Conservation (phyloP, 2,888 invertebrate species). For the Flexamia atlantica region DNA sequence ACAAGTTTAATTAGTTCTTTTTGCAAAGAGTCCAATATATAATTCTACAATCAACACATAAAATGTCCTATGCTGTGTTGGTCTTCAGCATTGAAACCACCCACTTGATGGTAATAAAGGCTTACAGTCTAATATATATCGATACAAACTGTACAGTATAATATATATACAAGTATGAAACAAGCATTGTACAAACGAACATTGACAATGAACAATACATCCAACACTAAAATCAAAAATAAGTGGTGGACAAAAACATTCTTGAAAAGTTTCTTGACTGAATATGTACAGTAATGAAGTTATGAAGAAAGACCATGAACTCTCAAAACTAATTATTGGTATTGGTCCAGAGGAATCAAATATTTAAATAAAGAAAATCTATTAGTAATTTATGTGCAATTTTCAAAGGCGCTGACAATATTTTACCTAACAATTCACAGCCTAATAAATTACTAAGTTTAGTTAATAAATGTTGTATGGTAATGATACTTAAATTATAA, state of each 20-base stretch:
- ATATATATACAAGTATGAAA: constrained; percentile 30
- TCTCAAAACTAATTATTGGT: not conserved
- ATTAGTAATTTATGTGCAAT: not conserved
- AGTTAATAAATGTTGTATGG: not conserved
- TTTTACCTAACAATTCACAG: constrained; percentile 24
- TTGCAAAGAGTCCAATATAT: no score
- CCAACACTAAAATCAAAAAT: not conserved
- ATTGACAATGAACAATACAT: not conserved
- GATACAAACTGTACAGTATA: constrained; percentile 22
- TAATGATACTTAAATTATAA: no score
- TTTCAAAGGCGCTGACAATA: constrained; percentile 19
- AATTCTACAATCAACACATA: no score
- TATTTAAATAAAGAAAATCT: not conserved
- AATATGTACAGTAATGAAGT: not conserved
- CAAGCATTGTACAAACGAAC: constrained; percentile 11
- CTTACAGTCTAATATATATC: constrained; percentile 13
- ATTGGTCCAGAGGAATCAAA: no score
- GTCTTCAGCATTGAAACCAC: no score
- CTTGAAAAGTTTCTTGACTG: not conserved
- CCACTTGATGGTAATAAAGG: not conserved
- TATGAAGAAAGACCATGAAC: not conserved
- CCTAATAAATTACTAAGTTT: constrained; percentile 17
- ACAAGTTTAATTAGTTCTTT: no score
- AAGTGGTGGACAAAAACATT: not conserved
- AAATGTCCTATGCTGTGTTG: no score